Base-by-base conservation (phyloP, 2,797 vertebrate species). In the Micromesistius poutassou region DNA sequence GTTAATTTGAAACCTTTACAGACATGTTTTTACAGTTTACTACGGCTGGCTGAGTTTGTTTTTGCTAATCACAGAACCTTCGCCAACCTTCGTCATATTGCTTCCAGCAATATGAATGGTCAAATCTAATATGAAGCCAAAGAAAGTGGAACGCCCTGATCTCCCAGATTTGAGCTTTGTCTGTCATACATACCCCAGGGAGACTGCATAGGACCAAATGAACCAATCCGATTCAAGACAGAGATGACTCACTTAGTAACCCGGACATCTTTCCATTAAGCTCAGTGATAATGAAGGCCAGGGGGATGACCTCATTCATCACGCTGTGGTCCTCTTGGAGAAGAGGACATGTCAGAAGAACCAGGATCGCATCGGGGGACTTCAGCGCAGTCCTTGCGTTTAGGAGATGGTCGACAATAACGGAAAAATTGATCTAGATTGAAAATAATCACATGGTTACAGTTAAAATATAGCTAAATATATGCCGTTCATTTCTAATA, bases 301-400 rank as follows among this genome's bases (percentile, higher is more conserved):
- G 28, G 12, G 7, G 30, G 75, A 92, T 3, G 68, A 84, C 85
- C 1, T 0, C 0, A 0, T 2, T 33, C 16, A 92, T 87, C 79
- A 87, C 82, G 1, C 40, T 40, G 0, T 77, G 42, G n/a, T 93
- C 88, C 4, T 90, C 88, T 50, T 89, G 90, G 42, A 94, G 72
- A 50, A 90, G 74, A 0, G 92, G 88, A 38, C 84, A 93, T 0
- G 83, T 88, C 75, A 88, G 89, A 76, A 93, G 86, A 33, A 93
- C 2, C 76, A 91, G 55, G n/a, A 93, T 22, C 82, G 93, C 82
- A 79, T 94, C 93, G 66, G 93, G 88, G 3, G 90, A 91, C 76
- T 84, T 93, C 2, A 94, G 76, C 6, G 4, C 2, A 1, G 0
- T 0, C 9, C 3, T 66, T 5, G 88, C 84, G 0, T 0, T 0